A percentile compares a stretch with the other conserved stretches of the same genome.
Conservation (phyloP, 2,888 invertebrate species). For the Agrotis puta region DNA sequence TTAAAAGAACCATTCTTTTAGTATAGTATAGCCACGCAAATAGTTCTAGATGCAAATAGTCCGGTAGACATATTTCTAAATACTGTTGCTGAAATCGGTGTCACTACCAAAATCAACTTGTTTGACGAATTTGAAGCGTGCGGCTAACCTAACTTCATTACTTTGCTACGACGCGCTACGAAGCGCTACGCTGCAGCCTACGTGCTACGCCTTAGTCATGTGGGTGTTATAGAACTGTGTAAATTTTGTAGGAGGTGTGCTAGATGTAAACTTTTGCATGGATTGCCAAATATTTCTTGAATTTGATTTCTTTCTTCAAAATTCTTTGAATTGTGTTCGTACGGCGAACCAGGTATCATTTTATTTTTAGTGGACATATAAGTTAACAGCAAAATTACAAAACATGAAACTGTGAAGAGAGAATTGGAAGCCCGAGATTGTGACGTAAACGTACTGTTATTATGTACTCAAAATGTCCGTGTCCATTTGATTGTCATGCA, state of each 20-base stretch:
- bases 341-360: too few relatives aligned
- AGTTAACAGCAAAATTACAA: too few relatives aligned
- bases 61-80: background rate
- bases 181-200: conserved; percentile 26
- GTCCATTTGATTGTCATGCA: too few relatives aligned
- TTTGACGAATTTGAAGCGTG: conserved; percentile 27
- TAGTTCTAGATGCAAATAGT: background rate
- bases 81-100: background rate
- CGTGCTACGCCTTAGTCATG: conserved; percentile 42
- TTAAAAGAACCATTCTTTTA: background rate
- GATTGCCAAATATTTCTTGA: background rate
- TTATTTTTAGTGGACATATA: too few relatives aligned
- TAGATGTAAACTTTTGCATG: background rate
- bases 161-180: conserved; percentile 32
- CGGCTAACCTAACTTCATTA: conserved; percentile 31
- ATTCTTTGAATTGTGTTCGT: too few relatives aligned
- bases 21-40: background rate
- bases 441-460: too few relatives aligned
- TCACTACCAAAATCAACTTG: conserved; percentile 10
- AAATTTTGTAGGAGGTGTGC: background rate
- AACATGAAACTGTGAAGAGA: too few relatives aligned
- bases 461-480: too few relatives aligned
- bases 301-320: background rate
- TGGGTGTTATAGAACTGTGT: too few relatives aligned
- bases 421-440: too few relatives aligned